These are phyloP conservation scores for Sesia bembeciformis DNA, from an alignment of 2,888 invertebrate species.

Conservation along the genomic window DNA sequence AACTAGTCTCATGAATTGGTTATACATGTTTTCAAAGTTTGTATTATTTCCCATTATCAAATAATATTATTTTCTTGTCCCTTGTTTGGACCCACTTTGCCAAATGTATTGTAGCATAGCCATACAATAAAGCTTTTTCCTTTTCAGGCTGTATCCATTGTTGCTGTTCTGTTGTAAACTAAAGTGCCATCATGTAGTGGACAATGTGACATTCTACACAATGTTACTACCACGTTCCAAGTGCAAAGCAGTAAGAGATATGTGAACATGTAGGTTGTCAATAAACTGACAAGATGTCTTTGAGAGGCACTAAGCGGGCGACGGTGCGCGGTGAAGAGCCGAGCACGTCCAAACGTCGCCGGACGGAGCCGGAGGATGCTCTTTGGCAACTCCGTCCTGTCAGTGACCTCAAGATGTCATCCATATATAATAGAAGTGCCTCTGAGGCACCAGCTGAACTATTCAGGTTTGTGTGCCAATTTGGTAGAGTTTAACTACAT, in stretches of 20 bases:
- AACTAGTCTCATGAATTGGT: too few relatives aligned
- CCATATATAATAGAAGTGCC: conserved; percentile 89
- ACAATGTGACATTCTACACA: conserved; percentile 66
- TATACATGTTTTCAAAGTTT: too few relatives aligned
- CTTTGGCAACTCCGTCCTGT: conserved; percentile 88
- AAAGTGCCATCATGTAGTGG: conserved; percentile 62
- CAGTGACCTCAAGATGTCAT: conserved; percentile 90
- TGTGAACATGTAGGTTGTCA: conserved; percentile 69
- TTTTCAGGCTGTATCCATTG: conserved; percentile 45
- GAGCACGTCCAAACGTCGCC: conserved; percentile 60
- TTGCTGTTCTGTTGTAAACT: conserved; percentile 31
- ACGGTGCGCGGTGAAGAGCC: conserved; percentile 56
- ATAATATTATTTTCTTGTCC: too few relatives aligned
- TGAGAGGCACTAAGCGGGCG: conserved; percentile 67
- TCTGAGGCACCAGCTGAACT: conserved; percentile 90
- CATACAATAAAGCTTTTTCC: conserved; percentile 2
- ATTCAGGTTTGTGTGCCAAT: conserved; percentile 74
- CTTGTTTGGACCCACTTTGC: too few relatives aligned
- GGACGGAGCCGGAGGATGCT: conserved; percentile 59
- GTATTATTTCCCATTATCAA: too few relatives aligned
- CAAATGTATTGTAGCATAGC: too few relatives aligned
- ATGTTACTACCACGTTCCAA: conserved; percentile 67
- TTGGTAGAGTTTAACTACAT: not conserved
- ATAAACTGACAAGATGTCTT: conserved; percentile 53
- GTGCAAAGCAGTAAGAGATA: conserved; percentile 59